Percentiles rank a stretch among this genome's conserved stretches.
These are phyloP conservation scores for Haliclona indistincta DNA, from an alignment of 37 sponge, comb jelly and placozoan species.

Conservation along the genomic window DNA sequence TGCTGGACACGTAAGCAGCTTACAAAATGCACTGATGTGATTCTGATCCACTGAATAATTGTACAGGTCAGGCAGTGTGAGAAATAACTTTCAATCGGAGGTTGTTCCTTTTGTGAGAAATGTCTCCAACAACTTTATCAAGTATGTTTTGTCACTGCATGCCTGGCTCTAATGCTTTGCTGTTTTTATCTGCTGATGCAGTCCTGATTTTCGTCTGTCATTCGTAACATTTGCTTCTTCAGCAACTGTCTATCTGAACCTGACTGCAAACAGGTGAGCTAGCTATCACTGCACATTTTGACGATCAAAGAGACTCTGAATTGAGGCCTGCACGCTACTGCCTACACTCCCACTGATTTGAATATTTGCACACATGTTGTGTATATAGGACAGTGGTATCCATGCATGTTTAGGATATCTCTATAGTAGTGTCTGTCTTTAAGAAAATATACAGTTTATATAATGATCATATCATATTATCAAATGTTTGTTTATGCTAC, in stretches of 20 bases:
- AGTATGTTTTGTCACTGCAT: background rate
- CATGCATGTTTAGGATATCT: no score
- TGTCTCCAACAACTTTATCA: background rate
- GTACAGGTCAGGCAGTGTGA: constrained; percentile 2
- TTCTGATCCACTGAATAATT: background rate
- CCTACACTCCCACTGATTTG: no score
- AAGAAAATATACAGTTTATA: no score
- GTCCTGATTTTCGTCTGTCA: constrained; percentile 16
- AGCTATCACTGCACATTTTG: constrained; percentile 2
- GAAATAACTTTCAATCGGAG: constrained; percentile 17
- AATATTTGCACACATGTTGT: no score
- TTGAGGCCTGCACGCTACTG: no score
- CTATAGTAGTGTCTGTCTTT: no score
- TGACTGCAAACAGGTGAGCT: constrained; percentile 20
- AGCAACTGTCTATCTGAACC: constrained; percentile 12
- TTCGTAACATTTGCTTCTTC: constrained; percentile 15
- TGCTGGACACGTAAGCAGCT: constrained; percentile 35
- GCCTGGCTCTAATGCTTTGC: background rate
- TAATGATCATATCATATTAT: no score
- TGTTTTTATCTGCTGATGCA: background rate
- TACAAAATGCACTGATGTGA: background rate
- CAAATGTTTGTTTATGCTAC: no score
- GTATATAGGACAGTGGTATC: no score
- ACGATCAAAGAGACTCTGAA: no score
- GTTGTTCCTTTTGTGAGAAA: constrained; percentile 46